Base-by-base conservation (phyloP, 2,797 vertebrate species). In the Danio jaintianensis region DNA sequence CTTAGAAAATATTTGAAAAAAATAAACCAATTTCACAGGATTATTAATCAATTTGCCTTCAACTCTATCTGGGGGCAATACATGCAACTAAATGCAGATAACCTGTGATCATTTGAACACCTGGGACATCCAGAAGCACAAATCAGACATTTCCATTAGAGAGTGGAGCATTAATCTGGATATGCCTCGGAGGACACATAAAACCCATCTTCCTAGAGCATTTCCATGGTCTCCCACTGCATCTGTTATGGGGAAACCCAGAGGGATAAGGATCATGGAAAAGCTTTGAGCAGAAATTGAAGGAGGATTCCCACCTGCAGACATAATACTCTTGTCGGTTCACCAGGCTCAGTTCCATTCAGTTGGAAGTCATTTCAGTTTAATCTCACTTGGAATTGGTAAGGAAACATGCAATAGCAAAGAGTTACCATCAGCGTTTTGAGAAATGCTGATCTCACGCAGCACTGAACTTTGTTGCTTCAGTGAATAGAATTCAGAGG, bases 161-260 rank as follows among this genome's bases (percentile, higher is more conserved):
- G 79, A 88, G 89, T 66, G 87, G 88, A 88, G 78, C 82, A 87
- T 87, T 87, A 88, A 89, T 91, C 89, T 88, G 12, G 11, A 84
- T 86, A 75, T 82, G 86, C 88, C 81, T 86, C 71, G 11, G 61
- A 47, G 16, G 70, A 87, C 82, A 81, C 18, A 82, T 55, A 84
- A 85, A 82, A 90, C 87, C 82, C 80, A 89, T 92, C 86, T 83
- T 87, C 68, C 58, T 73, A 73, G 58, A 67, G 12, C 18, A 82
- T 76, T 73, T 50, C 29, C 20, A 2, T 10, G 18, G 75, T 82
- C 68, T 81, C 78, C 85, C 83, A 83, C 85, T 82, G 22, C 43
- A 36, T 59, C 48, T 55, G 11, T 75, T 4, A 3, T 43, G 10
- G 48, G 7, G 7, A 64, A 20, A 20, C 52, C 56, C 67, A 70